Conservation (phyloP, 2,888 invertebrate genomes). For the Troilus luridus region DNA sequence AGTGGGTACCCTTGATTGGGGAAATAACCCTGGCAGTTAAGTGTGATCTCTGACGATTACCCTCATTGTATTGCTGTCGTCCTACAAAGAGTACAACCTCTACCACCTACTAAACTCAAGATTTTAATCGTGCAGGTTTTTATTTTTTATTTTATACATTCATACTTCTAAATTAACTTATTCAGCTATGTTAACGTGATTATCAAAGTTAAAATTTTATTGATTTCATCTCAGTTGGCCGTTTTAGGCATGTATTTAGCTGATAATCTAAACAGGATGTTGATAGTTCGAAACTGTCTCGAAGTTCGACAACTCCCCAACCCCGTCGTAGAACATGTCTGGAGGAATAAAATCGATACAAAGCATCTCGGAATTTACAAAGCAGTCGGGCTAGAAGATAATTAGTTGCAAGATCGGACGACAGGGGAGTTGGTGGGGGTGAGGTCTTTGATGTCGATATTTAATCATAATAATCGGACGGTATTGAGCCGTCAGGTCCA, state of each 20-base stretch:
- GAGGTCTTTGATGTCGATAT: constrained; percentile 62
- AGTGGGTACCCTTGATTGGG: no score
- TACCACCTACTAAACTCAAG: no score
- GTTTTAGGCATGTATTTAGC: background rate
- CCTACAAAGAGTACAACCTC: no score
- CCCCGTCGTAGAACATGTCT: background rate
- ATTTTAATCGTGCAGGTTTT: no score
- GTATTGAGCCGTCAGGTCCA: constrained; percentile 56
- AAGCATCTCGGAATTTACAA: constrained; percentile 44
- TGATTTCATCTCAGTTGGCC: background rate
- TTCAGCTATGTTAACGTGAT: no score
- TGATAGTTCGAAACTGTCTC: background rate
- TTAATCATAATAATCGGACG: constrained; percentile 62
- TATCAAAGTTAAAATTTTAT: no score
- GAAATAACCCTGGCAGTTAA: no score
- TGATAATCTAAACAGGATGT: background rate
- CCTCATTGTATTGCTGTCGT: no score
- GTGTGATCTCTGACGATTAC: no score
- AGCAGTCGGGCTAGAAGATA: constrained; percentile 40
- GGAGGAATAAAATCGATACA: constrained; percentile 20
- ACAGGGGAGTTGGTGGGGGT: background rate
- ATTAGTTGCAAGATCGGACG: constrained; percentile 52
- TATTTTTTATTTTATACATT: no score
- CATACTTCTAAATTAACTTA: no score
- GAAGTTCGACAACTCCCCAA: background rate